Conservation (phyloP, 2,113 vertebrate species). For the Taxidea taxus region DNA sequence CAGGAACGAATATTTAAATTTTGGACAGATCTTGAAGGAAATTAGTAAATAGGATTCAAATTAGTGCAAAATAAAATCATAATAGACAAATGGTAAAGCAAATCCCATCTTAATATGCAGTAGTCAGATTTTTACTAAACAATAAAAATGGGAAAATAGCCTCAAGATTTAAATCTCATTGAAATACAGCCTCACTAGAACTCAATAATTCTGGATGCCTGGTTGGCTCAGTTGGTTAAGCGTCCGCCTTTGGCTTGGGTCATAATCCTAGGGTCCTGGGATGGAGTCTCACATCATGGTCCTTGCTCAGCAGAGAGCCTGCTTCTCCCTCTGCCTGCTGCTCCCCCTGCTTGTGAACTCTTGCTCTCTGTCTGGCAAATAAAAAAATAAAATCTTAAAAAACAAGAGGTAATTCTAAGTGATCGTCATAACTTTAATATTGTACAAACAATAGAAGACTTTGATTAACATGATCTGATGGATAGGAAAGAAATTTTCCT, state of each 20-base stretch:
- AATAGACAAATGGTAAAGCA: constrained; percentile 18
- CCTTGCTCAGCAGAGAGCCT: neutral
- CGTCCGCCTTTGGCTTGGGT: neutral
- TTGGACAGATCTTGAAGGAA: constrained; percentile 19
- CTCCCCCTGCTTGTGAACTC: neutral
- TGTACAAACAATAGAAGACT: constrained; percentile 31
- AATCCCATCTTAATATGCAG: constrained; percentile 20
- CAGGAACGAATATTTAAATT: constrained; percentile 37
- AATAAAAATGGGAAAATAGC: constrained; percentile 17
- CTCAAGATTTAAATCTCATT: constrained; percentile 59
- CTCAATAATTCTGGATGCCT: constrained; percentile 9
- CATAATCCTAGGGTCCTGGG: neutral
- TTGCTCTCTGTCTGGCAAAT: neutral
- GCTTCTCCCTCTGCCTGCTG: neutral
- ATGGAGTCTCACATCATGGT: neutral
- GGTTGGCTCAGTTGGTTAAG: neutral
- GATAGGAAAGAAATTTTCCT: constrained; percentile 16
- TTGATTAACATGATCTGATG: constrained; percentile 51
- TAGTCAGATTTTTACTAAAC: constrained; percentile 30
- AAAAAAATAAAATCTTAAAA: neutral
- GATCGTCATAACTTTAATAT: constrained; percentile 37
- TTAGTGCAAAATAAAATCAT: constrained; percentile 37
- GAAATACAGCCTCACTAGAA: constrained; percentile 54
- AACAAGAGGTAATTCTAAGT: constrained; percentile 17
- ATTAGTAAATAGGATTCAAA: constrained; percentile 27